Evolutionary conservation across 2,888 invertebrate genomes (phyloP), one percentile per base, ranked within the genome.

Genomic region (Calameuta pallipes): DNA sequence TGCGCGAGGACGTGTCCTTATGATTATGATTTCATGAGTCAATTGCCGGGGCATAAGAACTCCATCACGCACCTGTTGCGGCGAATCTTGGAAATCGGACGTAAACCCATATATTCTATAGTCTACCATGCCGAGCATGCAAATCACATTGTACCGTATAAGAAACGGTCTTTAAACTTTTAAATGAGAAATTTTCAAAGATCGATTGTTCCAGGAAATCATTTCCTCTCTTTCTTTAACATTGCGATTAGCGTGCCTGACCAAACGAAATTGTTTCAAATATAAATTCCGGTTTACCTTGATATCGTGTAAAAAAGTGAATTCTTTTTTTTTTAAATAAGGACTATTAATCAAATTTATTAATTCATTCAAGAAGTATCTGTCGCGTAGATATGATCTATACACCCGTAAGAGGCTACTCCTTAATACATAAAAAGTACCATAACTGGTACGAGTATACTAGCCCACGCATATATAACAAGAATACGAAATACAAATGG

Each of bases 361-460:
- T 84, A 83, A 84, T 84, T 85, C 82, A 82, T 79, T 78, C 80
- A 78, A 84, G 79, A 85, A 85, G 83, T 84, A 85, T 82, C 85
- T 85, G 86, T 84, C 85, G 79, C 56, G 15, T 56, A 56, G 56
- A 56, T 56, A 56, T 23, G 56, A 56, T 56, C 56, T 56, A 23
- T 56, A 23, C 23, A 56, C 23, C 56, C 23, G 56, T 56, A 56
- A 56, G 56, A 23, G 56, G 56, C 23, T 56, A 56, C 56, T 56
- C 23, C 9, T 56, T 56, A 56, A 23, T 23, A 56, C 9, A 56
- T 56, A 56, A 56, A 23, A 56, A 56, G 23, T 23, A 23, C 56
- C 23, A 23, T 23, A 56, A 56, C 56, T 23, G 56, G 56, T 56
- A 56, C 56, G 56, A 23, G 56, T 56, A 23, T 23, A 23, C 23